These are phyloP conservation scores for Lepidocyrtinus sp. DNA, from an alignment of 2,888 invertebrate genomes.

Conservation along the genomic window DNA sequence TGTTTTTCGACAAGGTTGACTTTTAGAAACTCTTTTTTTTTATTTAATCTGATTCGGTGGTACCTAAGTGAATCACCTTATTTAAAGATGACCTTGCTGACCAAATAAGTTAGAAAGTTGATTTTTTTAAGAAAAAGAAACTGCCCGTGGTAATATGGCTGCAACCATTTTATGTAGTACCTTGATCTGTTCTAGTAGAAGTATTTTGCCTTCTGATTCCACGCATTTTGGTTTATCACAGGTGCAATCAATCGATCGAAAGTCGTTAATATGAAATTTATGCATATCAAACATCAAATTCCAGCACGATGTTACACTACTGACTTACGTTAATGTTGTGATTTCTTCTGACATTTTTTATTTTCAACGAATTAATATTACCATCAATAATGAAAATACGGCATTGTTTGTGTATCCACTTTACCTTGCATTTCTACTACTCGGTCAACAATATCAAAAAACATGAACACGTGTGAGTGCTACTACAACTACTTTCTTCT, in stretches of 20 bases:
- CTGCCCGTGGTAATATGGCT: background rate
- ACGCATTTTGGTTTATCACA: conserved; percentile 11
- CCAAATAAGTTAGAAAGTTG: conserved; percentile 18
- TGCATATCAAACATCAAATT: conserved; percentile 12
- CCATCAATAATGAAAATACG: background rate
- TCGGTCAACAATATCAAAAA: background rate
- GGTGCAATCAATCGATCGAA: conserved; percentile 1
- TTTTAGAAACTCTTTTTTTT: conserved; percentile 9
- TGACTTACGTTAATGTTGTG: conserved; percentile 14
- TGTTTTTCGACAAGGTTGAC: conserved; percentile 3
- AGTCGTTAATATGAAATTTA: conserved; percentile 8
- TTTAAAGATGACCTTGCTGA: conserved; percentile 9
- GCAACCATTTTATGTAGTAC: background rate
- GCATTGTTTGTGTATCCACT: background rate
- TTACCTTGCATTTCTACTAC: too few species aligned
- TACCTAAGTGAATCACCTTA: background rate
- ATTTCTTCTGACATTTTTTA: too few species aligned
- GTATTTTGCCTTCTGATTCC: too few species aligned
- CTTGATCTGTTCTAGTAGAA: too few species aligned
- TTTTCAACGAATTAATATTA: background rate
- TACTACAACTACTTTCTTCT: conserved; percentile 6
- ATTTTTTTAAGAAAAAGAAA: conserved; percentile 8
- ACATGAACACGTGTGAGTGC: background rate
- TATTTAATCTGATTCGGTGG: background rate
- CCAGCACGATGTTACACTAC: conserved; percentile 13